Conservation (phyloP, 2,797 vertebrate genomes). For the Kryptopterus vitreolus region DNA sequence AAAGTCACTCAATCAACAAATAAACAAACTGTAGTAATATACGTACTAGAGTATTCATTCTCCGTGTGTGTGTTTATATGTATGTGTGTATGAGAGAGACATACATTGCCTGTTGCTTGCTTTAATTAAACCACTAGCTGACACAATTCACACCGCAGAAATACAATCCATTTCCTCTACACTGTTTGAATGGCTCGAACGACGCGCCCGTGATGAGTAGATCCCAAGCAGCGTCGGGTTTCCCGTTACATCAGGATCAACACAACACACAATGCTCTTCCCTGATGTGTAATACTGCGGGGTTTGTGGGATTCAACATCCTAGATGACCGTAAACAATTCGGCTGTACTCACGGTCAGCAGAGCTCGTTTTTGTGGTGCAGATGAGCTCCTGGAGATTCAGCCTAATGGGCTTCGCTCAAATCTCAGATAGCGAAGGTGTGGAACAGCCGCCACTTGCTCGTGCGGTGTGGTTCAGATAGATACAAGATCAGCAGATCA, state of each 20-base stretch:
- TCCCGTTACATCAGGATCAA: not conserved
- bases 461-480: not conserved
- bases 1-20: not conserved
- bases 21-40: not conserved
- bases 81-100: not conserved
- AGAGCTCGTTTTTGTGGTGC: conserved; percentile 62
- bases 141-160: not conserved
- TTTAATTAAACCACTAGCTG: conserved; percentile 3
- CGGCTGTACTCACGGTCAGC: conserved; percentile 71
- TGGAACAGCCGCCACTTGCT: conserved; percentile 1
- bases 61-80: not conserved
- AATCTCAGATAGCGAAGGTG: conserved; percentile 18
- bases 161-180: not conserved
- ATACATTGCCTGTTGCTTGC: conserved; percentile 18
- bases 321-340: not conserved
- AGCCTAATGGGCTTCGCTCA: conserved; percentile 49
- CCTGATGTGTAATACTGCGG: not conserved
- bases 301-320: not conserved
- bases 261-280: not conserved
- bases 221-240: not conserved
- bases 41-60: not conserved
- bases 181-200: not conserved
- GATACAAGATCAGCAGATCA: not conserved
- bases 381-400: conserved; percentile 59
- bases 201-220: not conserved